phyloP scores from a whole-genome alignment of 2,888 invertebrate species.

The Sinohyriopsis cumingii region DNA sequence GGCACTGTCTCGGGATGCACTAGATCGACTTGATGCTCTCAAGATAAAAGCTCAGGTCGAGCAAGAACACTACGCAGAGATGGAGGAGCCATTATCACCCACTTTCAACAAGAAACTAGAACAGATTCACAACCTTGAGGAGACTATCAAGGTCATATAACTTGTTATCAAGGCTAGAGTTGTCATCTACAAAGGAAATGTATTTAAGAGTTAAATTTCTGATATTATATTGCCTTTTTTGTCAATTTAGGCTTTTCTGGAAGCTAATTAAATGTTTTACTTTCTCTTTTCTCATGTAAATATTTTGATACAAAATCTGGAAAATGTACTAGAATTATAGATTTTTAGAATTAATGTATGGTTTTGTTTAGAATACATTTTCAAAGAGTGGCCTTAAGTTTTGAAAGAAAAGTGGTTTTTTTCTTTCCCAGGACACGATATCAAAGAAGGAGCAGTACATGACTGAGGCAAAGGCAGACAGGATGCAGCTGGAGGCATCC shows the following conservation, averaged over 20 bases:
- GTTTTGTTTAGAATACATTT: background rate
- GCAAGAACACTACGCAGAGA: conserved; percentile 47
- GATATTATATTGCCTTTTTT: background rate
- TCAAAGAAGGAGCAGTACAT: conserved; percentile 62
- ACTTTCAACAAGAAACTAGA: conserved; percentile 56
- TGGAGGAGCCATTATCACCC: conserved; percentile 56
- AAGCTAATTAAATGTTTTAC: too few relatives aligned
- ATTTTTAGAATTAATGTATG: background rate
- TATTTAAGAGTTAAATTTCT: background rate
- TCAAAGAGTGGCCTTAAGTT: background rate
- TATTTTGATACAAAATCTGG: too few relatives aligned
- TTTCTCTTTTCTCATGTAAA: too few relatives aligned
- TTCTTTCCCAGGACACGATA: conserved; percentile 51
- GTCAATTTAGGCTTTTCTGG: background rate
- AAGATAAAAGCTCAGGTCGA: conserved; percentile 51
- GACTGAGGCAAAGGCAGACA: conserved; percentile 52
- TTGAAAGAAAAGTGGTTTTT: background rate
- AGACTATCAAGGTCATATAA: conserved; percentile 51
- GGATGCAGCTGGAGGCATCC: conserved; percentile 57
- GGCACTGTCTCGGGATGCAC: conserved; percentile 50
- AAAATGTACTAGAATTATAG: background rate
- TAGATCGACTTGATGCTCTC: conserved; percentile 49
- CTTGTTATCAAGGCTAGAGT: background rate
- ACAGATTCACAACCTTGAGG: conserved; percentile 54
- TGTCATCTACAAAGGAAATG: background rate